These are phyloP conservation scores for Australoheros facetus DNA, from an alignment of 2,797 vertebrate genomes.

Conservation along the genomic window DNA sequence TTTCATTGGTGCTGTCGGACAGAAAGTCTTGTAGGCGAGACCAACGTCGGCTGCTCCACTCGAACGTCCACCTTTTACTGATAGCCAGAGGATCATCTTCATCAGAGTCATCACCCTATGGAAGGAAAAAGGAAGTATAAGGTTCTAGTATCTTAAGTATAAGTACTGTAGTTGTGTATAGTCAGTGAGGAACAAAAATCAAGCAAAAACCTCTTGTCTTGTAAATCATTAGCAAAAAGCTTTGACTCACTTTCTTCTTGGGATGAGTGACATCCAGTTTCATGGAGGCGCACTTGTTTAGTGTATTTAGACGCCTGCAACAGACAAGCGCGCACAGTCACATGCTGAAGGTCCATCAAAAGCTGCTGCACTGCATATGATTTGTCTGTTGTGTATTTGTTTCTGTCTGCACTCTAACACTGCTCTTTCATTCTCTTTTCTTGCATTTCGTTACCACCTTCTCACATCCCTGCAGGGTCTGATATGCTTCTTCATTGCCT, in stretches of 20 bases:
- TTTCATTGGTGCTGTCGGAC: conserved; percentile 78
- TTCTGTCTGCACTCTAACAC: background rate
- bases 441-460: conserved; percentile 4
- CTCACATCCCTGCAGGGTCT: conserved; percentile 6
- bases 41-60: conserved; percentile 95
- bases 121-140: conserved; percentile 8
- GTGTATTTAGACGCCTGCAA: conserved; percentile 92
- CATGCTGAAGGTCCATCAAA: background rate
- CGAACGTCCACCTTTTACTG: conserved; percentile 98
- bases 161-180: background rate
- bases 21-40: conserved; percentile 92
- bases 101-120: conserved; percentile 94
- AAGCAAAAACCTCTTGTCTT: background rate
- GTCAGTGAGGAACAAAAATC: background rate
- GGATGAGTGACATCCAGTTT: conserved; percentile 96
- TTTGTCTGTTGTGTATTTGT: background rate
- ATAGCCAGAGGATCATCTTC: conserved; percentile 95
- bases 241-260: conserved; percentile 91
- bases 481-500: conserved; percentile 10
- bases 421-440: conserved; percentile 13
- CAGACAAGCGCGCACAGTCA: conserved; percentile 63
- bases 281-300: conserved; percentile 99
- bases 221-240: background rate
- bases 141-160: background rate
- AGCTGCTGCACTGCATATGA: background rate